Evolutionary conservation across 2,113 vertebrate genomes (phyloP).

Genomic region (Lamprologus ornatipinnis): DNA sequence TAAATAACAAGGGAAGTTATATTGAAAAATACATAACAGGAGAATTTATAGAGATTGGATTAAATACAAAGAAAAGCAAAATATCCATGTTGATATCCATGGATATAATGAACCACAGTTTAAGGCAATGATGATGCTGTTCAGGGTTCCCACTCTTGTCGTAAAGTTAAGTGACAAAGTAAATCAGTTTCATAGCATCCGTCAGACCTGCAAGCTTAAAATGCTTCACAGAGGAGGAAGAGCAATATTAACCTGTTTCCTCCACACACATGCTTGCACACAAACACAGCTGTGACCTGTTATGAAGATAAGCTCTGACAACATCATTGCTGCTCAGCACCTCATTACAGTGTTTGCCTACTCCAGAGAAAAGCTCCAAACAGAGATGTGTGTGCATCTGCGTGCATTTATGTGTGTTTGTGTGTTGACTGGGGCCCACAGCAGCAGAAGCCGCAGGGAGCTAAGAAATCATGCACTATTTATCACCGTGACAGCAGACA

Average conservation of each 20-base stretch:
- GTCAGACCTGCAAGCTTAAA: not conserved
- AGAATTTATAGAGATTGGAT: not conserved
- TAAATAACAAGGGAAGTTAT: not conserved
- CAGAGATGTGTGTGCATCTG: not conserved
- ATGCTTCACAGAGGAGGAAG: not conserved
- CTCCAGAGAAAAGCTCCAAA: not conserved
- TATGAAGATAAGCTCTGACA: conserved; percentile 8
- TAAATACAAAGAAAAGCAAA: not conserved
- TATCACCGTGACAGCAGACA: conserved; percentile 39
- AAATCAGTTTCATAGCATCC: conserved; percentile 16
- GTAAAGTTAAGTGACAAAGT: not conserved
- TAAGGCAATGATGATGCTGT: not conserved
- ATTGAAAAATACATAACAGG: not conserved
- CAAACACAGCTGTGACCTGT: not conserved
- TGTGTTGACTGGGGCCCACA: not conserved
- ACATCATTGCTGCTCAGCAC: conserved; percentile 18
- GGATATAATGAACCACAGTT: not conserved
- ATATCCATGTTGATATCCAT: not conserved
- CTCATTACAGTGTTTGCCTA: conserved; percentile 22
- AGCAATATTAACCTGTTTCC: not conserved
- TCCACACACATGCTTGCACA: not conserved
- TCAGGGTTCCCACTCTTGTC: not conserved
- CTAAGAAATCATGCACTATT: conserved; percentile 40
- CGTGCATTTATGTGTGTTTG: not conserved
- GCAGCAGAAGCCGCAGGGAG: conserved; percentile 13